phyloP scores from a whole-genome alignment of 2,113 vertebrate species.

The Corydoras sp. region DNA sequence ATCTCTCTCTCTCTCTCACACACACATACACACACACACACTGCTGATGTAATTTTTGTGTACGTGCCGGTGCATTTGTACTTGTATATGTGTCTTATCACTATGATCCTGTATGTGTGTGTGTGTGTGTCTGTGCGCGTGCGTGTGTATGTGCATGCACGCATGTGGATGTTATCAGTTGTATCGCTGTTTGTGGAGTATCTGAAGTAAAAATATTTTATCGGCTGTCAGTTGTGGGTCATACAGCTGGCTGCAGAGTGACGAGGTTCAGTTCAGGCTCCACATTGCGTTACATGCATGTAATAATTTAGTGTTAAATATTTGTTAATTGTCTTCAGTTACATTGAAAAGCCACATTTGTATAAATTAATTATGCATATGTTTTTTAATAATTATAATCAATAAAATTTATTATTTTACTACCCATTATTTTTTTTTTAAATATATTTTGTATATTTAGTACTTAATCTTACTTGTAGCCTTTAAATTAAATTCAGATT shows the following conservation, averaged over 20 bases:
- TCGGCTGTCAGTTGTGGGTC: constrained; percentile 6
- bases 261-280: neutral
- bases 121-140: neutral
- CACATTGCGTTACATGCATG: neutral
- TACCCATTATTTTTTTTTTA: too few species aligned
- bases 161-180: constrained; percentile 22
- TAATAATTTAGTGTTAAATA: too few species aligned
- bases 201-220: constrained; percentile 2
- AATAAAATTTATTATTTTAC: too few species aligned
- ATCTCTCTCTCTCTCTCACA: too few species aligned
- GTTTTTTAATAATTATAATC: too few species aligned
- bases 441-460: too few species aligned
- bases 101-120: constrained; percentile 1
- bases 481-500: too few species aligned
- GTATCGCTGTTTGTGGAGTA: constrained; percentile 11
- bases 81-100: constrained; percentile 1
- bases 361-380: too few species aligned
- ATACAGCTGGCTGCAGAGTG: neutral
- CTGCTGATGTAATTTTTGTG: neutral
- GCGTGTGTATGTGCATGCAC: neutral
- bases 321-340: too few species aligned
- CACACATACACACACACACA: too few species aligned
- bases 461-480: too few species aligned
- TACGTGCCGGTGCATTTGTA: neutral
- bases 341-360: too few species aligned